These are phyloP conservation scores for Mesocentrotus franciscanus DNA, from an alignment of 53 echinoderm and acorn worm species.

Conservation along the genomic window DNA sequence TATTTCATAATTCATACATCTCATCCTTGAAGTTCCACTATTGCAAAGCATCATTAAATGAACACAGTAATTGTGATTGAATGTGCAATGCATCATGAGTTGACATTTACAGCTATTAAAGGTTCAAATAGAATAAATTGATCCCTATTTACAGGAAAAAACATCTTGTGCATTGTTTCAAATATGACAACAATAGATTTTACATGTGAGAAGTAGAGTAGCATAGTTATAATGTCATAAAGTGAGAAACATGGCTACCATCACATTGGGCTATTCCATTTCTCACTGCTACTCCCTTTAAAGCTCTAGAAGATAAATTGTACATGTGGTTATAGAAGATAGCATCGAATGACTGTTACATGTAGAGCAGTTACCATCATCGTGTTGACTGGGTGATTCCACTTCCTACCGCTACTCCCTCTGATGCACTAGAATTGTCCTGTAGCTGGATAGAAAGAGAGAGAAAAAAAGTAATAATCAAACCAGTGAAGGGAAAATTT, in stretches of 20 bases:
- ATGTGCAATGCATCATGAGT: background rate
- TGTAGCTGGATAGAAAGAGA: conserved; percentile 43
- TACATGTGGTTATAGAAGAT: background rate
- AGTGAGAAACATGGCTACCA: background rate
- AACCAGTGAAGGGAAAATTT: background rate
- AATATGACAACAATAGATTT: background rate
- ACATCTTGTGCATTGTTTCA: background rate
- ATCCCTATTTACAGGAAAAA: background rate
- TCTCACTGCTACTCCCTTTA: background rate
- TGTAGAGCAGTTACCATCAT: conserved; percentile 22
- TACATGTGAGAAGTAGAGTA: background rate
- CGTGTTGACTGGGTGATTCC: conserved; percentile 64
- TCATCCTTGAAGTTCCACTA: too few species aligned
- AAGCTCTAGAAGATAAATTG: background rate
- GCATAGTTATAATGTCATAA: background rate
- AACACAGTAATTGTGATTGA: too few species aligned
- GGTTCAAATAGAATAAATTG: background rate
- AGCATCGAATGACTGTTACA: background rate
- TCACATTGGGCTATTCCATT: background rate
- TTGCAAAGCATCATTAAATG: too few species aligned
- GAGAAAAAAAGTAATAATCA: background rate
- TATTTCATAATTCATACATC: too few species aligned
- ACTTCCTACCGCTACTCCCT: conserved; percentile 57
- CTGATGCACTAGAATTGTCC: conserved; percentile 69
- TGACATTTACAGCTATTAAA: background rate